Evolutionary conservation across 2,797 vertebrate genomes (phyloP).

Genomic region (Odontamblyopus rebecca): DNA sequence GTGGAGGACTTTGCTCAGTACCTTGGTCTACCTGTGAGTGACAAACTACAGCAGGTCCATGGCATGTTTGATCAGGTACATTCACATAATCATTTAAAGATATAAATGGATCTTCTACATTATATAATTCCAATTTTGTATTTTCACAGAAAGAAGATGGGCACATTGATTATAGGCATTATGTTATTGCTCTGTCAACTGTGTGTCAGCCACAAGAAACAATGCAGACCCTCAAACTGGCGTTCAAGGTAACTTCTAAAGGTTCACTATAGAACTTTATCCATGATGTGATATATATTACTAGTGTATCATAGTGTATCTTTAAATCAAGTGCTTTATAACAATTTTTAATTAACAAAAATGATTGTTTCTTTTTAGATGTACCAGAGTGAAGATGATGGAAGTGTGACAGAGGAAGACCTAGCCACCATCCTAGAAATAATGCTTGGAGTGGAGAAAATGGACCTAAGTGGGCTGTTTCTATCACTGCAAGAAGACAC

Average conservation of each 20-base stretch:
- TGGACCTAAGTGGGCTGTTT: slow-evolving; percentile 80
- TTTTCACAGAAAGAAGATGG: slow-evolving; percentile 73
- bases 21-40: slow-evolving; percentile 79
- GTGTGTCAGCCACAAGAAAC: slow-evolving; percentile 84
- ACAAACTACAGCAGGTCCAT: slow-evolving; percentile 81
- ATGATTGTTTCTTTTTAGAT: slow-evolving; percentile 71
- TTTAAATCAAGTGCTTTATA: too few species aligned
- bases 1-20: slow-evolving; percentile 82
- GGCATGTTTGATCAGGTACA: slow-evolving; percentile 87
- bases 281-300: too few species aligned
- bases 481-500: slow-evolving; percentile 71
- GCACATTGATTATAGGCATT: slow-evolving; percentile 85
- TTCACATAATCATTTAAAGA: background rate
- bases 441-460: slow-evolving; percentile 84
- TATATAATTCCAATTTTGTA: background rate
- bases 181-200: slow-evolving; percentile 85
- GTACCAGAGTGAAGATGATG: slow-evolving; percentile 78
- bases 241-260: slow-evolving; percentile 78
- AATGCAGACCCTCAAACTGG: slow-evolving; percentile 87
- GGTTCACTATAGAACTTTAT: too few species aligned
- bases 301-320: too few species aligned
- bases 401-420: slow-evolving; percentile 76
- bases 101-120: background rate
- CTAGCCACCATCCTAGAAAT: slow-evolving; percentile 84
- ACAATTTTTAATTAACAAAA: too few species aligned